These are phyloP conservation scores for Rhodeus uyekii DNA, from an alignment of 2,797 vertebrate genomes.

Conservation along the genomic window DNA sequence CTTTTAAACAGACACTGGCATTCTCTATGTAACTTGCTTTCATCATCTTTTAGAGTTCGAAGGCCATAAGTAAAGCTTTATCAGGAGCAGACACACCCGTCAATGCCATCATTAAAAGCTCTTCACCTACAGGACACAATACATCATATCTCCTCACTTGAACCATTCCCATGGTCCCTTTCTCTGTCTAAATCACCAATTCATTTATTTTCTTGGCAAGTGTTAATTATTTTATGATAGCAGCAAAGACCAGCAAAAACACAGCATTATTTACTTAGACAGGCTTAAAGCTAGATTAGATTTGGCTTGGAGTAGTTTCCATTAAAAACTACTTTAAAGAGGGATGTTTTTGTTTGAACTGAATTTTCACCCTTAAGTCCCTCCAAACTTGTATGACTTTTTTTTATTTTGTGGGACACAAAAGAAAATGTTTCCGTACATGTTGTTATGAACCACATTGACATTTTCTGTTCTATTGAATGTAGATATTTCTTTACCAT, in stretches of 20 bases:
- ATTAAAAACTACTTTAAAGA: neutral
- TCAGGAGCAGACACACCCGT: neutral
- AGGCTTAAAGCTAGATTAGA: neutral
- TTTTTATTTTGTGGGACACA: neutral
- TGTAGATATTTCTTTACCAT: neutral
- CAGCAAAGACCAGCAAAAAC: neutral
- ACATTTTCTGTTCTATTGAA: neutral
- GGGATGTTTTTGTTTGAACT: neutral
- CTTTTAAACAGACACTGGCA: neutral
- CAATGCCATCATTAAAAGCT: neutral
- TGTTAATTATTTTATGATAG: neutral
- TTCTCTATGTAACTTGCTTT: neutral
- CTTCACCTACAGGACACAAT: neutral
- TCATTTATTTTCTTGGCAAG: neutral
- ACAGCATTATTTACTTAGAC: neutral
- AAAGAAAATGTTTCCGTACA: neutral
- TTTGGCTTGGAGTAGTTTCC: neutral
- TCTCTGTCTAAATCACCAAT: slow-evolving; percentile 1
- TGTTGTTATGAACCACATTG: neutral
- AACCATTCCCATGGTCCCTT: neutral
- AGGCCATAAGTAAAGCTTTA: neutral
- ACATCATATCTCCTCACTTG: neutral
- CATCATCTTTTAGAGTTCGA: slow-evolving; percentile 2
- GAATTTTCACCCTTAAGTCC: neutral
- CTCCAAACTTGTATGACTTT: neutral